Base-by-base conservation (phyloP, 2,797 vertebrate species). In the Cuniculus paca region DNA sequence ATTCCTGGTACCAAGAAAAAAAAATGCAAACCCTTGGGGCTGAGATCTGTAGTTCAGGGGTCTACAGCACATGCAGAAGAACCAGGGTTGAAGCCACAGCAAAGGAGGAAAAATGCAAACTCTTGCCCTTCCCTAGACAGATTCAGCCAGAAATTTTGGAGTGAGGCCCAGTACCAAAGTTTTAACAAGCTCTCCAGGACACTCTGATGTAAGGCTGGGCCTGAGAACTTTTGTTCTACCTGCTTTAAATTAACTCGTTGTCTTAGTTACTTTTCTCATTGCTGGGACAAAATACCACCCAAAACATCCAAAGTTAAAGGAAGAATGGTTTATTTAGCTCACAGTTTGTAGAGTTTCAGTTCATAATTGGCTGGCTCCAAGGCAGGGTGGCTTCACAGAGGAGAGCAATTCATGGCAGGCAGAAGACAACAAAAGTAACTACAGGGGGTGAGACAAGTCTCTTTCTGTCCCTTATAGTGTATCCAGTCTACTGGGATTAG, bases 211-310 rank as follows among this genome's bases (percentile, higher is more conserved):
- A 60, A 88, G 36, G 9, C 45, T 34, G 6, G 10, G 16, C 70
- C 70, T 84, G 58, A 94, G 72, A 88, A 58, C 16, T 10, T 78
- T 48, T 88, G 24, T 58, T 61, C 74, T 42, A 82, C 14, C 14
- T 39, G 26, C 20, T 63, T 81, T 65, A 81, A 60, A 34, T 94
- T 54, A 88, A n/a, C 68, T 60, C 34, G 20, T 68, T n/a, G 63
- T 68, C 34, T n/a, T n/a, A 65, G 63, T n/a, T 68, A 19, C 63
- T 36, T 68, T 68, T 68, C 16, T 68, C 34, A 8, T 36, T 68
- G 16, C 63, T 19, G 63, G 34, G 17, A 36, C 63, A 68, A 68
- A 68, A 68, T 68, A 68, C n/a, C 34, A 34, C n/a, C n/a, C n/a
- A n/a, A n/a, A 68, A 68, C 34, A 68, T n/a, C 34, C 6, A 68